phyloP scores from a whole-genome alignment of 1,140 invertebrate genomes.

The Condylostylus longicornis region DNA sequence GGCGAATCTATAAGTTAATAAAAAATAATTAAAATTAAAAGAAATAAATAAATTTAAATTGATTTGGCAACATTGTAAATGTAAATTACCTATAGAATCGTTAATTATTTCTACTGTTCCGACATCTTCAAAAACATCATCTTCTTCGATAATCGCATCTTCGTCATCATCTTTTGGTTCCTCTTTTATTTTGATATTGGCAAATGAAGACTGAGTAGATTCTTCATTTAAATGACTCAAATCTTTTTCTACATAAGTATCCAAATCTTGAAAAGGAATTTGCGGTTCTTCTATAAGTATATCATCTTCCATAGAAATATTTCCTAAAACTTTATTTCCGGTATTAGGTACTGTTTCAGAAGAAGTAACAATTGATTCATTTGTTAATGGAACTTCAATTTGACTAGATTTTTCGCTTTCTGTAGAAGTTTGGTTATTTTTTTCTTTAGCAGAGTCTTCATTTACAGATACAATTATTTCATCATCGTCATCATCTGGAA shows the following conservation, averaged over 20 bases:
- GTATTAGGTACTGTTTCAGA: conserved; percentile 31
- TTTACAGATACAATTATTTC: conserved; percentile 24
- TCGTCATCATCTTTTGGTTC: conserved; percentile 27
- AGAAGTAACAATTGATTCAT: conserved; percentile 19
- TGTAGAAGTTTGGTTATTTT: conserved; percentile 11
- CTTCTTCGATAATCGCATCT: no score
- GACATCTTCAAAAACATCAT: conserved; percentile 40
- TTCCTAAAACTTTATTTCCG: no score
- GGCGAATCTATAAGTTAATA: conserved; percentile 5
- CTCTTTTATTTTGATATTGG: conserved; percentile 30
- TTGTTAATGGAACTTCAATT: conserved; percentile 16
- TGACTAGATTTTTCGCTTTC: conserved; percentile 23
- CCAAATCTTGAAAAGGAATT: conserved; percentile 34
- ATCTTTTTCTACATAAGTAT: conserved; percentile 33
- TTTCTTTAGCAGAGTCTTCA: conserved; percentile 11
- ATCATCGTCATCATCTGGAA: conserved; percentile 30
- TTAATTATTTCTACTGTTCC: conserved; percentile 21
- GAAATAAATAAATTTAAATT: background rate
- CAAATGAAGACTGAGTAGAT: conserved; percentile 7
- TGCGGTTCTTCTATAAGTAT: conserved; percentile 30
- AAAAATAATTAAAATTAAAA: conserved; percentile 5
- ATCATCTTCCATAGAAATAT: conserved; percentile 28
- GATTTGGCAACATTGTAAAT: conserved; percentile 28
- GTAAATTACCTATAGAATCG: conserved; percentile 22
- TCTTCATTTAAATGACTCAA: conserved; percentile 16